Base-by-base conservation (phyloP, 2,888 invertebrate genomes). In the Ellobium chinense region DNA sequence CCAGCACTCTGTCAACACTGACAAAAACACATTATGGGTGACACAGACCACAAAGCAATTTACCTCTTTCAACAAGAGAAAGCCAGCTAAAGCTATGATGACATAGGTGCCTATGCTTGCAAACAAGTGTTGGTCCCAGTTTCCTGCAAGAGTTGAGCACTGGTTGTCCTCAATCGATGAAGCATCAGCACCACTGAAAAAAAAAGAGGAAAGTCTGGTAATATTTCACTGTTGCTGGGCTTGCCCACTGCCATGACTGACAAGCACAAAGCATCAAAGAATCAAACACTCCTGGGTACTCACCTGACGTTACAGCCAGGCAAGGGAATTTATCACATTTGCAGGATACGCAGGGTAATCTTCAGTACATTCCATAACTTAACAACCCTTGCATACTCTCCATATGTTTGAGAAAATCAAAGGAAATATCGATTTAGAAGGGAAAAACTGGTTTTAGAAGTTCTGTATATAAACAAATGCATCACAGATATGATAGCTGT, bases 41-140 rank as follows among this genome's bases (percentile, higher is more conserved):
- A 46, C 7, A 18, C 46, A 46, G 9, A 46, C 9, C 7, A 46
- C 7, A 46, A 46, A 46, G 18, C 7, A 36, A 27, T 62, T 27
- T 18, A 93, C 92, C 90, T 94, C 94, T 88, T 93, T 90, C 14
- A 93, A 79, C 37, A 94, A 82, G 85, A 93, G 93, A 81, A 93
- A 86, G 0, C 89, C 91, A 3, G 93, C 92, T 74, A 94, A 85
- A 2, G 89, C 89, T 39, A 94, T 91, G 75, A 93, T 91, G 70
- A 92, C 86, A 81, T 90, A 92, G 80, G 91, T 91, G 4, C 91
- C 91, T 27, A 92, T 88, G 72, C 80, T 84, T 14, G 87, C 84
- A 80, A 89, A 87, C 29, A 87, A 7, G 18, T 80, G 24, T 56
- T 80, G 82, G 18, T 46, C 60, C 34, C 78, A 63, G 14, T n/a